Evolutionary conservation across 2,113 vertebrate species (phyloP), one percentile per base, ranked within the genome.

Genomic region (Protobothrops flavoviridis): DNA sequence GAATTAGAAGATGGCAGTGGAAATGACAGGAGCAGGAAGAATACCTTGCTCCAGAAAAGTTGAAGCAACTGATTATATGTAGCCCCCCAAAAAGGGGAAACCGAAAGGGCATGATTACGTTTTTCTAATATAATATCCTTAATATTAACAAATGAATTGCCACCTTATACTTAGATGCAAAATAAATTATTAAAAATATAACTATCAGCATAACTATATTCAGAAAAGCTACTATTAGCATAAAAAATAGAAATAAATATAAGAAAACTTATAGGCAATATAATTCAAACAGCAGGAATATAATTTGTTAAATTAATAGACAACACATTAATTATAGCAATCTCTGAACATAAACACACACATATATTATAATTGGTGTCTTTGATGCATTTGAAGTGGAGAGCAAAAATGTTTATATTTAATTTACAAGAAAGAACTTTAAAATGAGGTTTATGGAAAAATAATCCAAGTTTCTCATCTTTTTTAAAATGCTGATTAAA

Each of bases 371-470:
- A 81, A 39, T 81, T 94, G 93, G 94, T 94, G 90, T 90, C 95
- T 93, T 94, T 93, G 94, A 57, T 93, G 87, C 94, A 94, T 96
- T 96, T 95, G 93, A 92, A 96, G 92, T 95, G 92, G 94, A 95
- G 95, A 94, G 96, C 93, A 94, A 93, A 95, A 95, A 97, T 95
- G 92, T 85, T 95, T 95, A 95, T 95, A 96, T 97, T 97, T 97
- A 95, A 97, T 96, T 96, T 90, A 91, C 86, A 95, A 91, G 93
- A 96, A 95, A 96, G 95, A 95, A 94, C 93, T 95, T 96, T 96
- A 95, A 95, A 97, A 97, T 94, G 91, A 96, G 95, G 95, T 96
- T 96, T 95, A 97, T 96, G 96, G 94, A 97, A 95, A 97, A 95
- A 96, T 97, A 95, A 94, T 97, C 91, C 95, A 95, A 95, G 97